Evolutionary conservation across 2,113 vertebrate genomes (phyloP).

Genomic region (Dromiciops gliroides): DNA sequence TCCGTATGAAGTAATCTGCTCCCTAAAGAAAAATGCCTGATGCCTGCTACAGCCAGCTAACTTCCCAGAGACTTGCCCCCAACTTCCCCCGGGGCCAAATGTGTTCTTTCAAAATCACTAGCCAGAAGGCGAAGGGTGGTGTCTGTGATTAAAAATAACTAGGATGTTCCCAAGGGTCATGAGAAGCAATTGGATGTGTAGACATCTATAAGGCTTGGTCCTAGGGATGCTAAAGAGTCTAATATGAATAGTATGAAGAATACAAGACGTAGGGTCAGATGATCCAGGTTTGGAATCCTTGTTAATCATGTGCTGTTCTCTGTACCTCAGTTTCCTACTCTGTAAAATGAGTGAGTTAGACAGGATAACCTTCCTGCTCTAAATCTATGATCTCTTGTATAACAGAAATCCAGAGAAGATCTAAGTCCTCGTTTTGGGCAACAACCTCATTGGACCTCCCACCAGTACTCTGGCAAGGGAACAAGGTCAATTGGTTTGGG

Average conservation of each 20-base stretch:
- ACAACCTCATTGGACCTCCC: background rate
- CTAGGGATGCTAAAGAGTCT: background rate
- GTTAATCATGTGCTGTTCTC: background rate
- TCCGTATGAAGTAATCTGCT: slow-evolving; percentile 7
- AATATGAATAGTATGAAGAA: background rate
- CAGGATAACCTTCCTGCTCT: background rate
- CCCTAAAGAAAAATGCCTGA: background rate
- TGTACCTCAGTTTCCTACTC: background rate
- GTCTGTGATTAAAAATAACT: slow-evolving; percentile 28
- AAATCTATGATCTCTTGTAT: background rate
- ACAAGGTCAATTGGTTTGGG: background rate
- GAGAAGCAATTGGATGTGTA: background rate
- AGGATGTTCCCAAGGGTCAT: background rate
- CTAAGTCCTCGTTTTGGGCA: background rate
- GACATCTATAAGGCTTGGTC: background rate
- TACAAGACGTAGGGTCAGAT: background rate
- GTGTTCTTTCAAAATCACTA: background rate
- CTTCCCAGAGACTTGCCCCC: background rate
- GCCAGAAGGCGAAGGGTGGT: background rate
- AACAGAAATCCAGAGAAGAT: background rate
- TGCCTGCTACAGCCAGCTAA: background rate
- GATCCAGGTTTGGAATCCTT: background rate
- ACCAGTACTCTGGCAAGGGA: background rate
- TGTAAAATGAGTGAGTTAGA: background rate
- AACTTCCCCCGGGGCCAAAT: slow-evolving; percentile 46